Conservation (phyloP, 2,888 invertebrate genomes). For the Anaspis maculata region DNA sequence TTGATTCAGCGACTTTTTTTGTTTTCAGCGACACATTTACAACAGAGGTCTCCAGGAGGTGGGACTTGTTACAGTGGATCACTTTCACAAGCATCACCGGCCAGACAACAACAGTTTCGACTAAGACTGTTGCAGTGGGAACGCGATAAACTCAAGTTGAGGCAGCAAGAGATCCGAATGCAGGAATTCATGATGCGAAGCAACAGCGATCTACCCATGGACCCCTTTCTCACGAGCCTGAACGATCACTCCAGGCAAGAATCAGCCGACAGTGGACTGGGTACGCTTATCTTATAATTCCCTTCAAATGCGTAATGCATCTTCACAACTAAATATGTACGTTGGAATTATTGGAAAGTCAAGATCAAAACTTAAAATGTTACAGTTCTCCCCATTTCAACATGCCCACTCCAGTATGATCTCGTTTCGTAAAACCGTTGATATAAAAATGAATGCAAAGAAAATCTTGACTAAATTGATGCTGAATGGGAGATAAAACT, state of each 20-base stretch:
- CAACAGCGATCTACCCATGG: constrained; percentile 58
- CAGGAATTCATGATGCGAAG: constrained; percentile 70
- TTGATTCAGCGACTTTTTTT: too few relatives aligned
- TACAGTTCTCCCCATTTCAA: too few relatives aligned
- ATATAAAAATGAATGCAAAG: too few relatives aligned
- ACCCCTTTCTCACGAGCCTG: constrained; percentile 72
- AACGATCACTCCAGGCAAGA: constrained; percentile 90
- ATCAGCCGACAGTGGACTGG: constrained; percentile 89
- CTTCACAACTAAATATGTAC: constrained; percentile 1
- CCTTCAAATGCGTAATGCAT: background rate
- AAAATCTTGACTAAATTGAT: too few relatives aligned
- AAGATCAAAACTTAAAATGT: too few relatives aligned
- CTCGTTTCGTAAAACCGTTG: too few relatives aligned
- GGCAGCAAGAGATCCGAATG: constrained; percentile 77
- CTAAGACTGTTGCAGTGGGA: constrained; percentile 81
- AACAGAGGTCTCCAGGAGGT: constrained; percentile 35
- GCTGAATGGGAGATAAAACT: too few relatives aligned
- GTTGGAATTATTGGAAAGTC: background rate
- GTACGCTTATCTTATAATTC: constrained; percentile 36
- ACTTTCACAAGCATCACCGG: constrained; percentile 49
- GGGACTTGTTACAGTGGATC: constrained; percentile 38
- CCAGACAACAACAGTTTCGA: constrained; percentile 67
- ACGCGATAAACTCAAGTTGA: constrained; percentile 77
- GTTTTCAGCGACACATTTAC: constrained; percentile 49
- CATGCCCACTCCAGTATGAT: too few relatives aligned